Conservation (phyloP, 2,113 vertebrate species). For the Xiphophorus hellerii region DNA sequence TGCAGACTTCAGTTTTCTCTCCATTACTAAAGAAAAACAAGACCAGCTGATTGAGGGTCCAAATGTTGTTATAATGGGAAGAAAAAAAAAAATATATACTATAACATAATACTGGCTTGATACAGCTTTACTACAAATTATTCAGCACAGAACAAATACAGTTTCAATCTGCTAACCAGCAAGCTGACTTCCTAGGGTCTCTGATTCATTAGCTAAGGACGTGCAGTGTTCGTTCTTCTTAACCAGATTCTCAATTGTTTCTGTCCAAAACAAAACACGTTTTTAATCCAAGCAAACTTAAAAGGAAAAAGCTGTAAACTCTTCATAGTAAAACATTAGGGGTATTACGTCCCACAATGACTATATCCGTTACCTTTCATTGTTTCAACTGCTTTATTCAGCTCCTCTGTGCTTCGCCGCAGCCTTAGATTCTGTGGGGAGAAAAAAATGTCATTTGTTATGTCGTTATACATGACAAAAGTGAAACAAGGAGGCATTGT, state of each 20-base stretch:
- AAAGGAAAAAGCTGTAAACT: constrained; percentile 4
- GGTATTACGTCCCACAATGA: not conserved
- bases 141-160: not conserved
- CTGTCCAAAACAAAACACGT: constrained; percentile 73
- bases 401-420: constrained; percentile 81
- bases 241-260: constrained; percentile 85
- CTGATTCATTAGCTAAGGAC: constrained; percentile 81
- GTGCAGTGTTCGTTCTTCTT: constrained; percentile 88
- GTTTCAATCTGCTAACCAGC: constrained; percentile 65
- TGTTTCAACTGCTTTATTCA: constrained; percentile 80
- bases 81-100: not conserved
- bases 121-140: not conserved
- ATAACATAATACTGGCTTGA: not conserved
- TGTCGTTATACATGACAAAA: not conserved
- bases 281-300: constrained; percentile 22
- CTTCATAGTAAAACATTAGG: not conserved
- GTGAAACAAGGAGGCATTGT: not conserved
- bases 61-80: not conserved
- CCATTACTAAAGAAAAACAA: constrained; percentile 79
- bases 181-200: constrained; percentile 82
- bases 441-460: not conserved
- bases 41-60: not conserved
- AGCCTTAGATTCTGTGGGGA: constrained; percentile 86
- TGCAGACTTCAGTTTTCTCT: constrained; percentile 85
- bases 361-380: constrained; percentile 87